phyloP scores from a whole-genome alignment of 2,797 vertebrate species.

The Falco berigora region DNA sequence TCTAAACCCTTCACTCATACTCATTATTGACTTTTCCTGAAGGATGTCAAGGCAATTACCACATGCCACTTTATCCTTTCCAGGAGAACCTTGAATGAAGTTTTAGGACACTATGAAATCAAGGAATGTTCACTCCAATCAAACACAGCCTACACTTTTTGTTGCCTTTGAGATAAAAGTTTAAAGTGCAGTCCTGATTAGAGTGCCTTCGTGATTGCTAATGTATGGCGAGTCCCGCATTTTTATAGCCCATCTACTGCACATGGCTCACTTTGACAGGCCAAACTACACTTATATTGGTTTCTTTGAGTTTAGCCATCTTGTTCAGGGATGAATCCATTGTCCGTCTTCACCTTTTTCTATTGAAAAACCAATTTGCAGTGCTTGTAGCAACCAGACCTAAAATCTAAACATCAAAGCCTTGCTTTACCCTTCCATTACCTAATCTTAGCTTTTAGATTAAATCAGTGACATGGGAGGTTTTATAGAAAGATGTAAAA shows the following conservation, averaged over 20 bases:
- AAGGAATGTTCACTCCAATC: constrained; percentile 56
- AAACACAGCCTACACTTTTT: constrained; percentile 19
- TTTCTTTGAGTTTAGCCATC: background rate
- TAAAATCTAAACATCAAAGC: constrained; percentile 27
- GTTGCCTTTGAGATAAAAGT: constrained; percentile 23
- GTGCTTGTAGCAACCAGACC: background rate
- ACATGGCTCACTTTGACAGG: background rate
- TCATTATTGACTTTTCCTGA: constrained; percentile 67
- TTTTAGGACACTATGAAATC: constrained; percentile 55
- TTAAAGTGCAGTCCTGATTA: constrained; percentile 54
- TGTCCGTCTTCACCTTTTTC: constrained; percentile 1
- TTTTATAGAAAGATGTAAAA: constrained; percentile 2
- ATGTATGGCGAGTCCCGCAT: background rate
- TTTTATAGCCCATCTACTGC: constrained; percentile 1
- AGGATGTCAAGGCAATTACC: constrained; percentile 55
- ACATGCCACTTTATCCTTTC: constrained; percentile 12
- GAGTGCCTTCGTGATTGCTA: constrained; percentile 43
- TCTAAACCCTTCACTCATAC: constrained; percentile 53
- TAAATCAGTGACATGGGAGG: background rate
- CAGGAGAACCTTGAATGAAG: constrained; percentile 39
- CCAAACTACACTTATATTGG: background rate
- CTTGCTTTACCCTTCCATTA: constrained; percentile 32
- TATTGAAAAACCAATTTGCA: constrained; percentile 4
- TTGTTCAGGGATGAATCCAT: background rate
- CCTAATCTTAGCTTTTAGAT: background rate